Percentiles rank a stretch among this genome's conserved stretches.
Evolutionary conservation across 2,888 invertebrate genomes (phyloP).

Genomic region (Baccha elongata): DNA sequence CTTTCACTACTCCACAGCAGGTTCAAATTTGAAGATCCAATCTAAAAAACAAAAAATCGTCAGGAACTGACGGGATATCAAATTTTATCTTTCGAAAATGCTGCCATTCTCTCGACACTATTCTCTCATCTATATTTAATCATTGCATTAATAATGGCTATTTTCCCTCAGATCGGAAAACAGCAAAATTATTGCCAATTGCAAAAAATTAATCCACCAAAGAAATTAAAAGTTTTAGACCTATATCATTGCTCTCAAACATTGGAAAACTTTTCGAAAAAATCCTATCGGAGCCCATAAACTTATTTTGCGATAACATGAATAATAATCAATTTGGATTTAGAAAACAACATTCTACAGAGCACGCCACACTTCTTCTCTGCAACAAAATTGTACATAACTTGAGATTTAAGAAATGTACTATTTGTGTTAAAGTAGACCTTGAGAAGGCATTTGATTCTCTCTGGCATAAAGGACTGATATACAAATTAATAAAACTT

Average conservation of each 20-base stretch:
- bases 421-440: not conserved
- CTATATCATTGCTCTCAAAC: not conserved
- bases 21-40: not conserved
- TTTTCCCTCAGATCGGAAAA: too few species aligned
- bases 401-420: not conserved
- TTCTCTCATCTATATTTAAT: not conserved
- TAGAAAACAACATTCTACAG: too few species aligned
- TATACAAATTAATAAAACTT: slow-evolving; percentile 5
- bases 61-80: not conserved
- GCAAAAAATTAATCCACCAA: not conserved
- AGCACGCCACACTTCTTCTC: not conserved
- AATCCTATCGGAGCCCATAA: not conserved
- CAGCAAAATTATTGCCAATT: slow-evolving; percentile 2
- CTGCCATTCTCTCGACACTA: not conserved
- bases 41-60: slow-evolving; percentile 4
- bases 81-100: not conserved
- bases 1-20: slow-evolving; percentile 10
- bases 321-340: not conserved
- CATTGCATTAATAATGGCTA: too few species aligned
- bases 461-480: not conserved
- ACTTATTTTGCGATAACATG: not conserved
- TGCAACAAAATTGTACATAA: not conserved
- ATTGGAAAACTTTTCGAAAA: slow-evolving; percentile 5
- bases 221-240: slow-evolving; percentile 8
- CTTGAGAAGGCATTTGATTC: slow-evolving; percentile 5